Base-by-base conservation (phyloP, 2,113 vertebrate species). In the Nothocercus nigrocapillus region DNA sequence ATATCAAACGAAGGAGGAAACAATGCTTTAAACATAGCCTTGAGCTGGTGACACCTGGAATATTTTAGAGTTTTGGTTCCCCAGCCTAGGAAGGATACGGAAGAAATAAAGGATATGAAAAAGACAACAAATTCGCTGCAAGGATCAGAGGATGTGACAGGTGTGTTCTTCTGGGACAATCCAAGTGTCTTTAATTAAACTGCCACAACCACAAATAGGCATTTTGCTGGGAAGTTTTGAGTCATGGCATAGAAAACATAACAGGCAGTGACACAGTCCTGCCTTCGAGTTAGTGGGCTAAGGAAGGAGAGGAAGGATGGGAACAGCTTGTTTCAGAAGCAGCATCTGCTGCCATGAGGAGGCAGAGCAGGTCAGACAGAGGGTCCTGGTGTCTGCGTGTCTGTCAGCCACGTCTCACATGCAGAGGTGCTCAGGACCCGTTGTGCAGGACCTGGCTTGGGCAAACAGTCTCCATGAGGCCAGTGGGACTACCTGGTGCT, bases 371-470 rank as follows among this genome's bases (percentile, higher is more conserved):
- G 24, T 4, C 61, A 62, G 38, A 51, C 34, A 66, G 27, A 63
- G 12, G 15, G 63, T 74, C 34, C 25, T 17, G 20, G 13, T 73
- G 20, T 67, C 70, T 30, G 0, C 1, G 6, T 3, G 3, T 64
- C 13, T 14, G 12, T 53, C 73, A 51, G 27, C 27, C 61, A 72
- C n/a, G 4, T 1, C 47, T 87, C 21, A 5, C 3, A 2, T 68
- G 34, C 3, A 1, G 21, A 78, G 34, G 18, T 54, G n/a, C 45
- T 45, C 0, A 0, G 24, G 22, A 72, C 2, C 32, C 74, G 13
- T 28, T 53, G 17, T 68, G 32, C 6, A 87, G 24, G 84, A 13
- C 6, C 9, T 66, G 34, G 19, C 13, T 42, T 44, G 11, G 21
- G 18, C 25, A 40, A 85, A 13, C 13, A 6, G 1, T 76, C 53